Base-by-base conservation (phyloP, 2,888 invertebrate species). In the Arctia plantaginis region DNA sequence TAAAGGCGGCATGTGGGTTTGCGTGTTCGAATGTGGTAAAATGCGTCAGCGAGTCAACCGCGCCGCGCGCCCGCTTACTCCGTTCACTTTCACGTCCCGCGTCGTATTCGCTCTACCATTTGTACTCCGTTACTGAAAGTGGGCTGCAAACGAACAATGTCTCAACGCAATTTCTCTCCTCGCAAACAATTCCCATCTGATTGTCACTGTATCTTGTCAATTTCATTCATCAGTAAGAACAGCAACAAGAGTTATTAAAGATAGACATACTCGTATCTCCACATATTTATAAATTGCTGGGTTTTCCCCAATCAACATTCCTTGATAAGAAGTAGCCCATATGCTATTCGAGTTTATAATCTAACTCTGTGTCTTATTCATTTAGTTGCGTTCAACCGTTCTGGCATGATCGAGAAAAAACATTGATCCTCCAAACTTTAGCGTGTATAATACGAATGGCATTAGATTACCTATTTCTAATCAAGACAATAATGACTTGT, bases 41-140 rank as follows among this genome's bases (percentile, higher is more conserved):
- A 90, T 88, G 87, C 88, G 91, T 90, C 88, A 90, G 90, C 88
- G 86, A 89, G 88, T 86, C 88, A 86, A 86, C 86, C 66, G 84
- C 85, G 83, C 84, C 33, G 55, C 76, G 62, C 73, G 85, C 86
- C 83, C 84, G 88, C 90, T 92, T 93, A 90, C 90, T 90, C 93
- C 94, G 94, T 94, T 95, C 95, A 95, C 95, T 95, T 95, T 95
- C 95, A 92, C 95, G 90, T 86, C 78, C 83, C 82, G 82, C 35
- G 69, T 35, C 62, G 55, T 64, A 75, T 82, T 88, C 86, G 87
- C 85, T 86, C 87, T 81, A 81, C 81, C 83, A 85, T 82, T 77
- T 83, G 87, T 88, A 85, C 88, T 85, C 85, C 83, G 81, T 86
- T 88, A 90, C 93, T 87, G 92, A 95, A 95, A 95, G 94, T 95